phyloP scores from a whole-genome alignment of 2,888 invertebrate species.

The Meloe dianella region DNA sequence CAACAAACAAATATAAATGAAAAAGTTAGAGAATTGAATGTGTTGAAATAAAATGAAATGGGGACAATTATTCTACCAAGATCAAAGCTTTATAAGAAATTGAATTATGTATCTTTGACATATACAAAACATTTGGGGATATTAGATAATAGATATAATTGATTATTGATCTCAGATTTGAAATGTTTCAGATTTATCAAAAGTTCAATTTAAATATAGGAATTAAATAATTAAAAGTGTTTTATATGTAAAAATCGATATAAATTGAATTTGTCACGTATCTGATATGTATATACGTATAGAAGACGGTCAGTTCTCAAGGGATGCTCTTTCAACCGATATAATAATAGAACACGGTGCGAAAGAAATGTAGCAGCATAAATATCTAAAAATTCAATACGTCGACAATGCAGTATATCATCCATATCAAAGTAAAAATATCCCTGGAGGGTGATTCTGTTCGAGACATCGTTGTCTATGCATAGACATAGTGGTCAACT shows the following conservation, averaged over 20 bases:
- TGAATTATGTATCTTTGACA: conserved; percentile 3
- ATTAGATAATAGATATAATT: conserved; percentile 4
- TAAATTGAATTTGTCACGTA: conserved; percentile 25
- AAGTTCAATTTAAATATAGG: not conserved
- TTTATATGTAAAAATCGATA: not conserved
- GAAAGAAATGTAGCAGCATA: conserved; percentile 39
- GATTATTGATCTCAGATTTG: conserved; percentile 1
- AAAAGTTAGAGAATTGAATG: conserved; percentile 11
- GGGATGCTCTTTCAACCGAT: conserved; percentile 31
- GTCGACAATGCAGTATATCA: conserved; percentile 57
- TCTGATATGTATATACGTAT: conserved; percentile 17
- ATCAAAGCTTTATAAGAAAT: not conserved
- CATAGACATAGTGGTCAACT: conserved; percentile 57
- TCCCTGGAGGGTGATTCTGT: conserved; percentile 55
- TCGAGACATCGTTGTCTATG: conserved; percentile 56
- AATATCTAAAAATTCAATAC: conserved; percentile 55
- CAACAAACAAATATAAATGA: conserved; percentile 12
- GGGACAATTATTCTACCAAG: conserved; percentile 11
- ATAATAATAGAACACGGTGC: conserved; percentile 33
- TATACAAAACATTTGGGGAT: conserved; percentile 9
- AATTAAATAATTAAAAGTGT: not conserved
- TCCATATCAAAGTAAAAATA: conserved; percentile 57
- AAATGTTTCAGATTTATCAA: not conserved
- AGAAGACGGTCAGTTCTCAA: conserved; percentile 21
- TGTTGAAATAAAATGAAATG: conserved; percentile 6